Conservation (phyloP, 2,113 vertebrate genomes). For the Centropus bengalensis region DNA sequence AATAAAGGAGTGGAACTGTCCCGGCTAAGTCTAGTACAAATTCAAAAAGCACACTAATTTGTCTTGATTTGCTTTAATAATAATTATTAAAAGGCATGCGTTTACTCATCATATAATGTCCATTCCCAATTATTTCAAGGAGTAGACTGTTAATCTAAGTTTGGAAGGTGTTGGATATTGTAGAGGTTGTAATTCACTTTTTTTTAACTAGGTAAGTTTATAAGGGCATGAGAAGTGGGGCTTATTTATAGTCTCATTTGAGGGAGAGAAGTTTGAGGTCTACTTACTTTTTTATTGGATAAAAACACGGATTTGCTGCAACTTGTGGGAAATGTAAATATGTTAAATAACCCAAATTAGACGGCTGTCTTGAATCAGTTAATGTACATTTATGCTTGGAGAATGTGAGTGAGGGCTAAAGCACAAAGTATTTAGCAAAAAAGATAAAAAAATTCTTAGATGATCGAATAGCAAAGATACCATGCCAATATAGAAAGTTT, state of each 20-base stretch:
- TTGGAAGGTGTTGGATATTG: not conserved
- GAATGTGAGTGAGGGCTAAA: not conserved
- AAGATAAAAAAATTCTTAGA: not conserved
- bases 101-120: not conserved
- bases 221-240: not conserved
- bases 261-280: not conserved
- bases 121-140: not conserved
- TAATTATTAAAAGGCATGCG: not conserved
- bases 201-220: not conserved
- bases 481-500: not conserved
- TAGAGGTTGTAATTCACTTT: not conserved
- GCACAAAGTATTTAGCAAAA: not conserved
- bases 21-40: not conserved
- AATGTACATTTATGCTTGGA: not conserved
- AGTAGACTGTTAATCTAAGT: not conserved
- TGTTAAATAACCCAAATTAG: not conserved
- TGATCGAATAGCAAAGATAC: not conserved
- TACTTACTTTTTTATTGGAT: not conserved
- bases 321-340: not conserved
- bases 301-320: not conserved
- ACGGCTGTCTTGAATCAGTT: not conserved
- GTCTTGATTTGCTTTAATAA: not conserved
- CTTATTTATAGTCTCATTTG: not conserved
- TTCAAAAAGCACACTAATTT: not conserved
- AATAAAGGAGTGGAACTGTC: not conserved